Evolutionary conservation across 2,888 invertebrate genomes (phyloP).

Genomic region (Biston betularia): DNA sequence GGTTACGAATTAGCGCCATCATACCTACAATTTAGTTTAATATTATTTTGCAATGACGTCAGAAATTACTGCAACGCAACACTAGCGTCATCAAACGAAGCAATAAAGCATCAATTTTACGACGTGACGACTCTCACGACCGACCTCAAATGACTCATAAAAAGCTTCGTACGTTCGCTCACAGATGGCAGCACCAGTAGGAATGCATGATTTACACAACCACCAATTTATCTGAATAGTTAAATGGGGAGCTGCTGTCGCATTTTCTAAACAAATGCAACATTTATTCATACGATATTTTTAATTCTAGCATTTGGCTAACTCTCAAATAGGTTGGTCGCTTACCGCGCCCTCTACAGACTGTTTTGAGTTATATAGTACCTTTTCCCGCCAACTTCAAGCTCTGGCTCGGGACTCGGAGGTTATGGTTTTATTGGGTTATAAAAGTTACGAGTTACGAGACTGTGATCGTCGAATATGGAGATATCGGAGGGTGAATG

Average conservation of each 20-base stretch:
- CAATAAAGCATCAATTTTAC: constrained; percentile 80
- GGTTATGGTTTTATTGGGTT: constrained; percentile 82
- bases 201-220: neutral
- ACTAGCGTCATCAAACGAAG: constrained; percentile 80
- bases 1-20: no score
- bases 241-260: constrained; percentile 45
- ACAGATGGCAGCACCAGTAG: constrained; percentile 76
- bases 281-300: neutral
- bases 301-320: neutral
- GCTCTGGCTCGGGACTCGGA: constrained; percentile 46
- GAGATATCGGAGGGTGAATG: constrained; percentile 83
- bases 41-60: neutral
- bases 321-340: neutral
- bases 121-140: constrained; percentile 77
- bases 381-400: constrained; percentile 52
- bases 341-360: constrained; percentile 72
- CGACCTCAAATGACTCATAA: constrained; percentile 78
- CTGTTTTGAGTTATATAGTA: constrained; percentile 58
- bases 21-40: neutral
- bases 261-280: neutral
- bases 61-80: constrained; percentile 60
- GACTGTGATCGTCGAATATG: constrained; percentile 76
- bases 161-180: constrained; percentile 71
- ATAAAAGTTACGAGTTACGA: constrained; percentile 83
- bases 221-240: neutral